Base-by-base conservation (phyloP, 37 sponge, comb jelly and placozoan species). In the Spongia lamella region DNA sequence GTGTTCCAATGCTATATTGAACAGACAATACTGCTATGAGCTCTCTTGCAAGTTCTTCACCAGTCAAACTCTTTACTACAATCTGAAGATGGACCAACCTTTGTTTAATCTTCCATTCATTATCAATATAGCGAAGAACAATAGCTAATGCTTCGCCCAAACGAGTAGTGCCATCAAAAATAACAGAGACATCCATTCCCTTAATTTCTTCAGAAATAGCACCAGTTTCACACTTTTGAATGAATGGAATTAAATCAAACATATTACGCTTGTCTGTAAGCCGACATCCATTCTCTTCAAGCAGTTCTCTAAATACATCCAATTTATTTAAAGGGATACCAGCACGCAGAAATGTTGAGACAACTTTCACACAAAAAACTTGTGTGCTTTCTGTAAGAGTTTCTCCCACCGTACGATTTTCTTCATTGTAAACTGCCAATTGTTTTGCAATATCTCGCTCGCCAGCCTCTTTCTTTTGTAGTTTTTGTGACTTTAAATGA, bases 101-200 rank as follows among this genome's bases (percentile, higher is more conserved):
- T 29, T 58, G 60, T 29, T 58, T 58, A 29, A 58, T 58, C 21
- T 29, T 58, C 60, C 60, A 58, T 58, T 29, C 60, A n/a, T n/a
- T n/a, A 58, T 17, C 60, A 58, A 25, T 27, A 58, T 27, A 58
- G 60, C 17, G 17, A 58, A 58, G 21, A 25, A 58, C 15, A 27
- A 14, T 58, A 58, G 60, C 60, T 29, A 58, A 58, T 27, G 60
- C 60, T 14, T 58, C 60, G 17, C 60, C 60, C 60, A 58, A 58
- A 25, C 60, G 21, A 58, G 60, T 27, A 58, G 60, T 58, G 9
- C 17, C 17, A 14, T 58, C 53, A 52, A 52, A 52, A 52, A 52
- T 52, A 19, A 52, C 14, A 14, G 53, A 52, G 17, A 52, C 53
- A 52, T 52, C 53, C 17, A 14, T 52, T 19, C 60, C 60, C 21